Conservation (phyloP, 2,888 invertebrate genomes). For the Spatulosminthurus flaviceps region DNA sequence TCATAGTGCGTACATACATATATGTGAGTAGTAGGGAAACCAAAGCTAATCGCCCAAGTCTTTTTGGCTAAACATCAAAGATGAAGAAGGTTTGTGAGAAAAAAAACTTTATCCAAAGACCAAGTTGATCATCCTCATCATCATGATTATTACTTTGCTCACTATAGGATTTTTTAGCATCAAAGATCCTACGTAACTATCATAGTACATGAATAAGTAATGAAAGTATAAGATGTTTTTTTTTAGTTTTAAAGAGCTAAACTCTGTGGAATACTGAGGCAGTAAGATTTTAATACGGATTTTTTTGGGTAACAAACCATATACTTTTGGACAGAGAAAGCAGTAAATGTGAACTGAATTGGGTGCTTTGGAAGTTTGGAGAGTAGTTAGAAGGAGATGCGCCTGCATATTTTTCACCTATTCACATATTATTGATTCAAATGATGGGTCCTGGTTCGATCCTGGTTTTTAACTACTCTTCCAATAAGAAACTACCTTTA, state of each 20-base stretch:
- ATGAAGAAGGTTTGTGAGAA: background rate
- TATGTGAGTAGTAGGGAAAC: too few species aligned
- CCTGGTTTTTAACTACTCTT: background rate
- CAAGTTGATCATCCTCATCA: conserved; percentile 22
- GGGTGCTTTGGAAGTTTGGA: background rate
- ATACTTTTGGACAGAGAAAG: too few species aligned
- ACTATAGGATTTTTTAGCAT: background rate
- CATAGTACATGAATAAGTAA: too few species aligned
- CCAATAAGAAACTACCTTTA: too few species aligned
- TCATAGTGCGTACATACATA: background rate
- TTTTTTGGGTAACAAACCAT: too few species aligned
- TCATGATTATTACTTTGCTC: conserved; percentile 20
- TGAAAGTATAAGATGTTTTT: too few species aligned
- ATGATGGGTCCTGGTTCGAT: conserved; percentile 22
- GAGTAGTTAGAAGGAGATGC: background rate
- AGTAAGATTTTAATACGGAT: too few species aligned
- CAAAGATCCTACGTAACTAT: too few species aligned
- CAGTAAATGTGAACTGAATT: background rate
- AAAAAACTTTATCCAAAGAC: background rate
- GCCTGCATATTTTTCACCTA: conserved; percentile 28
- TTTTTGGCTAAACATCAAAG: conserved; percentile 5
- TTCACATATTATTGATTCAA: conserved; percentile 43
- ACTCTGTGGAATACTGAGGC: too few species aligned
- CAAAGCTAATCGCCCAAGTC: conserved; percentile 4
- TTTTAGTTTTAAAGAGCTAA: too few species aligned